These are phyloP conservation scores for Dilophus febrilis DNA, from an alignment of 2,888 invertebrate species.

Conservation along the genomic window DNA sequence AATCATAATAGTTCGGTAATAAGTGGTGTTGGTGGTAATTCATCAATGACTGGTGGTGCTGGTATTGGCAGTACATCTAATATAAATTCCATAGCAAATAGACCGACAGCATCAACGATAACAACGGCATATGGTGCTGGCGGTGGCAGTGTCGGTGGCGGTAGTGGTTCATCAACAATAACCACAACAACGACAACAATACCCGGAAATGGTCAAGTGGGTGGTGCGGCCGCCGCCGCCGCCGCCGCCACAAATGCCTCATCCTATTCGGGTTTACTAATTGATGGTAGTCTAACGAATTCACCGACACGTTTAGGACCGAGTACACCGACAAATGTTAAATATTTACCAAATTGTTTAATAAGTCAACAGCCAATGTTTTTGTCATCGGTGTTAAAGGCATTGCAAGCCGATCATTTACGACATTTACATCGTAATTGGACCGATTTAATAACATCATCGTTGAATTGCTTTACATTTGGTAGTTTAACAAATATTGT, in stretches of 20 bases:
- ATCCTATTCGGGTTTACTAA: background rate
- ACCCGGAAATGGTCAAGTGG: background rate
- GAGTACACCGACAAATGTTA: constrained; percentile 28
- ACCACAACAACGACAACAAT: constrained; percentile 18
- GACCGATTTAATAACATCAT: constrained; percentile 63
- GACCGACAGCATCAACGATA: constrained; percentile 1
- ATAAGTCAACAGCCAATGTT: constrained; percentile 73
- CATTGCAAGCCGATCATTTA: constrained; percentile 47
- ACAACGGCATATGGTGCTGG: background rate
- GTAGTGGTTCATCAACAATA: too few species aligned
- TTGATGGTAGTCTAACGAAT: constrained; percentile 9
- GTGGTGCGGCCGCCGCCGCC: constrained; percentile 9
- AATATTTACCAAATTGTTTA: constrained; percentile 43
- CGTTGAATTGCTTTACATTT: constrained; percentile 62
- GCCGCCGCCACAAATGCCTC: constrained; percentile 14
- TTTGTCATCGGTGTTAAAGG: constrained; percentile 57
- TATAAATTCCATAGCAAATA: constrained; percentile 14
- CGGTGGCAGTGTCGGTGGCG: too few species aligned
- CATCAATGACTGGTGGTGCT: too few species aligned
- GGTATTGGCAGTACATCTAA: background rate
- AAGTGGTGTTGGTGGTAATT: too few species aligned
- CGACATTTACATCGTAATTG: constrained; percentile 64
- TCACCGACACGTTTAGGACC: constrained; percentile 23
- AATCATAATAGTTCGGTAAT: background rate
- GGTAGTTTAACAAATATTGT: constrained; percentile 56